Conservation (phyloP, 1,140 invertebrate species). For the Vollenhovia emeryi region DNA sequence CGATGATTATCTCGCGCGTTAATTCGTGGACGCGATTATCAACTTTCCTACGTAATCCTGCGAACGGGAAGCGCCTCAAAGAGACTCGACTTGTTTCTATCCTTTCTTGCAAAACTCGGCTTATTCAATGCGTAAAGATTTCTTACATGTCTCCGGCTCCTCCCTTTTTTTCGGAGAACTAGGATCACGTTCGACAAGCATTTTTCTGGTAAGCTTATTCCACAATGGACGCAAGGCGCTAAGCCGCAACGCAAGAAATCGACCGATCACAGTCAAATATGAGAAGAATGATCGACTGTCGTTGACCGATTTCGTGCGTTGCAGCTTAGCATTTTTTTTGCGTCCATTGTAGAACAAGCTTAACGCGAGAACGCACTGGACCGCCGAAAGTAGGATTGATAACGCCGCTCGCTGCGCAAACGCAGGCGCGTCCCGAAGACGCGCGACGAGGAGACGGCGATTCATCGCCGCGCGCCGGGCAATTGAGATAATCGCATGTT, state of each 20-base stretch:
- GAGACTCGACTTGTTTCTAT: background rate
- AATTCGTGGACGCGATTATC: constrained; percentile 1
- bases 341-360: too few species aligned
- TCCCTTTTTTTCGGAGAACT: background rate
- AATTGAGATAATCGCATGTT: constrained; percentile 50
- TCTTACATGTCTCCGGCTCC: background rate
- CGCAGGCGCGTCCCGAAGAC: background rate
- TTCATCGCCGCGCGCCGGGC: constrained; percentile 3
- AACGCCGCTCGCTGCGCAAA: background rate
- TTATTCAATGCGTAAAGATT: background rate
- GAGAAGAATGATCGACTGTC: too few species aligned
- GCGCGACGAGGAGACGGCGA: background rate
- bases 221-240: too few species aligned
- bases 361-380: background rate
- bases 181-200: background rate
- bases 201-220: too few species aligned
- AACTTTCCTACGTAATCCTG: background rate
- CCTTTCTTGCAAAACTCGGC: background rate
- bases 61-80: background rate
- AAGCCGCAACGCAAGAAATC: too few species aligned
- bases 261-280: too few species aligned
- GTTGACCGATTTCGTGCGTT: too few species aligned
- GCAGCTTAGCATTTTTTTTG: too few species aligned
- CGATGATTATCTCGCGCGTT: constrained; percentile 24
- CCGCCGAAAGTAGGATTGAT: constrained; percentile 9